A percentile compares a stretch with the other conserved stretches of the same genome.
These are phyloP conservation scores for Dolomedes plantarius DNA, from an alignment of 2,888 invertebrate genomes.

Conservation along the genomic window DNA sequence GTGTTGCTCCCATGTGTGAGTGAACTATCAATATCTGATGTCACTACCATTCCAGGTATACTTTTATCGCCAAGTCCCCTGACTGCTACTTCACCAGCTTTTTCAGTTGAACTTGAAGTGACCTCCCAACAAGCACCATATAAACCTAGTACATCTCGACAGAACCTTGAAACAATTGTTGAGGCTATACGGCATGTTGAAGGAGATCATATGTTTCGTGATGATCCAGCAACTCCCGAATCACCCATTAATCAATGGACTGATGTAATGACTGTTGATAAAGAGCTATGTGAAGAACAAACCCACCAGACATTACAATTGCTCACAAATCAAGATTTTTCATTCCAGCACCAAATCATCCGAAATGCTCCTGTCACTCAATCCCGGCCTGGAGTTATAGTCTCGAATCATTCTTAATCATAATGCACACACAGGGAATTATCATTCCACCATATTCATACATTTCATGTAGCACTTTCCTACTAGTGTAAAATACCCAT, in stretches of 20 bases:
- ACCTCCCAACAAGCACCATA: slow-evolving; percentile 20
- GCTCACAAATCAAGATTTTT: slow-evolving; percentile 56
- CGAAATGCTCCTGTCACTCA: slow-evolving; percentile 79
- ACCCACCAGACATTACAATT: slow-evolving; percentile 32
- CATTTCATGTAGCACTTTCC: slow-evolving; percentile 36
- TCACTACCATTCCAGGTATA: slow-evolving; percentile 39
- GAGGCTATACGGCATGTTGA: slow-evolving; percentile 98
- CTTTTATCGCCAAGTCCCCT: slow-evolving; percentile 27
- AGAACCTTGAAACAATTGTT: slow-evolving; percentile 97
- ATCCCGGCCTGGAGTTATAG: slow-evolving; percentile 92
- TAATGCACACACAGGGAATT: slow-evolving; percentile 21
- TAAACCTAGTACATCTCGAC: slow-evolving; percentile 84
- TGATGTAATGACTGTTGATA: not conserved
- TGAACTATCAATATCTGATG: slow-evolving; percentile 48
- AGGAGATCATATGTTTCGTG: slow-evolving; percentile 94
- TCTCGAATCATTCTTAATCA: slow-evolving; percentile 79
- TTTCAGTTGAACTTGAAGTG: slow-evolving; percentile 21
- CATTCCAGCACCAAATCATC: slow-evolving; percentile 73
- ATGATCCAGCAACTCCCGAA: slow-evolving; percentile 77
- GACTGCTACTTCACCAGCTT: slow-evolving; percentile 28
- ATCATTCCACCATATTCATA: slow-evolving; percentile 63
- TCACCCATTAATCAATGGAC: not conserved
- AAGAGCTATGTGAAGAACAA: slow-evolving; percentile 47
- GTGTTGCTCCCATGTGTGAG: slow-evolving; percentile 45
- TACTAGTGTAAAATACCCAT: slow-evolving; percentile 61